Evolutionary conservation across 2,797 vertebrate genomes (phyloP), one percentile per base, ranked within the genome.

Genomic region (Coilia nasus): DNA sequence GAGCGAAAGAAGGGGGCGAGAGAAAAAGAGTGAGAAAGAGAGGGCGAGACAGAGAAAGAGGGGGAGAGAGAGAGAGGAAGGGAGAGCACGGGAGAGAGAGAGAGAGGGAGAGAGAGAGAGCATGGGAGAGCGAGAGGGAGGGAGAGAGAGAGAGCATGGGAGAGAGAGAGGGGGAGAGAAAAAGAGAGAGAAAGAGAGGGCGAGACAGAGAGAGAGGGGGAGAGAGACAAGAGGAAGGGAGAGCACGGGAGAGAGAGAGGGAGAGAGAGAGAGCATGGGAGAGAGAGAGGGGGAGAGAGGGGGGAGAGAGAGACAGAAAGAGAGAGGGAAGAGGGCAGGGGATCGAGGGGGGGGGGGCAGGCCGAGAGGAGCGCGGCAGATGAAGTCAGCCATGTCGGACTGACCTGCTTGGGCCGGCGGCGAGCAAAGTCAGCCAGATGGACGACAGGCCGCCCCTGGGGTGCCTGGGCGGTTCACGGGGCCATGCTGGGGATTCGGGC

Each of bases 361-460:
- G 67, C 31, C 4, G 31, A 15, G 17, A 19, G 28, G 67, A 75
- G 67, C 14, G 31, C 67, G 25, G 47, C 62, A 75, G 56, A 57
- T 35, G 57, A 80, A 56, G 64, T 46, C 46, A 6, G 25, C 54
- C 83, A 75, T 75, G 67, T 84, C 71, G 64, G 64, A 12, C 67
- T 54, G 54, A 75, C 46, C 44, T 83, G 44, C 46, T 54, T 54
- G 25, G n/a, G 41, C 28, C 47, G 19, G 35, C 50, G 10, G 47
- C 46, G 28, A 54, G 7, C 14, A 7, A 15, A 78, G 67, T 54
- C 28, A 80, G 67, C 83, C 83, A 80, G 67, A 41, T 41, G 21
- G 47, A 80, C 83, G 80, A 21, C 83, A 19, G 67, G 46, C 44
- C 83, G 17, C 28, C 12, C 14, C 54, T 21, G 67, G 50, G 71